Evolutionary conservation across 2,797 vertebrate species (phyloP).

Genomic region (Galaxias olidus): DNA sequence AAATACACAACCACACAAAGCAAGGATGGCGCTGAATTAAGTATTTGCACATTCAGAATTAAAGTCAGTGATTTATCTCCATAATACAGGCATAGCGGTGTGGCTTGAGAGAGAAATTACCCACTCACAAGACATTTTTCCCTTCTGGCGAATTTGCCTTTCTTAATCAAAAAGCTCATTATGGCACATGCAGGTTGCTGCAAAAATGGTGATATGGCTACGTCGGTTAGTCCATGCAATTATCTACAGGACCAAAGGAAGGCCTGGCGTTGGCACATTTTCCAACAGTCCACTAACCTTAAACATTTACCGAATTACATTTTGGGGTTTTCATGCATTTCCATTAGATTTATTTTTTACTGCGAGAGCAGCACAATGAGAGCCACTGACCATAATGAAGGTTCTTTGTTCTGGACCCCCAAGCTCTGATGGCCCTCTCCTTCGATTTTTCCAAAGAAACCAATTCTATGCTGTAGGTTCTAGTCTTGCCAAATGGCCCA

Average conservation of each 20-base stretch:
- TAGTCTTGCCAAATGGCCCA: conserved; percentile 57
- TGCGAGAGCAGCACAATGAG: conserved; percentile 35
- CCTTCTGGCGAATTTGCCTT: conserved; percentile 56
- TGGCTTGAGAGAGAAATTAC: conserved; percentile 59
- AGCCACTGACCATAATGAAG: conserved; percentile 50
- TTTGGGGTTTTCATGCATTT: conserved; percentile 37
- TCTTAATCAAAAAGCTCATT: conserved; percentile 79
- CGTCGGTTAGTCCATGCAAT: conserved; percentile 47
- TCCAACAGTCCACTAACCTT: conserved; percentile 39
- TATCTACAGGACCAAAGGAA: conserved; percentile 44
- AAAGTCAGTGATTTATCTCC: conserved; percentile 32
- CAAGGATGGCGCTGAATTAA: conserved; percentile 10
- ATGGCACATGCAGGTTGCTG: conserved; percentile 54
- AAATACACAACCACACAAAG: neutral
- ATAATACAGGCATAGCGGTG: conserved; percentile 38
- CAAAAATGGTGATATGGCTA: conserved; percentile 51
- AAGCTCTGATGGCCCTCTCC: conserved; percentile 51
- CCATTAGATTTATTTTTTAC: conserved; percentile 58
- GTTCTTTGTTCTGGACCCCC: conserved; percentile 57
- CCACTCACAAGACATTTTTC: conserved; percentile 35
- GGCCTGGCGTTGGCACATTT: conserved; percentile 14
- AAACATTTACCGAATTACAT: conserved; percentile 40
- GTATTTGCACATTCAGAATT: neutral
- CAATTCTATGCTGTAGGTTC: conserved; percentile 47
- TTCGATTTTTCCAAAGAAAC: conserved; percentile 55